These are phyloP conservation scores for Acrocephalus kingi DNA, from an alignment of 2,113 vertebrate genomes.

Conservation along the genomic window DNA sequence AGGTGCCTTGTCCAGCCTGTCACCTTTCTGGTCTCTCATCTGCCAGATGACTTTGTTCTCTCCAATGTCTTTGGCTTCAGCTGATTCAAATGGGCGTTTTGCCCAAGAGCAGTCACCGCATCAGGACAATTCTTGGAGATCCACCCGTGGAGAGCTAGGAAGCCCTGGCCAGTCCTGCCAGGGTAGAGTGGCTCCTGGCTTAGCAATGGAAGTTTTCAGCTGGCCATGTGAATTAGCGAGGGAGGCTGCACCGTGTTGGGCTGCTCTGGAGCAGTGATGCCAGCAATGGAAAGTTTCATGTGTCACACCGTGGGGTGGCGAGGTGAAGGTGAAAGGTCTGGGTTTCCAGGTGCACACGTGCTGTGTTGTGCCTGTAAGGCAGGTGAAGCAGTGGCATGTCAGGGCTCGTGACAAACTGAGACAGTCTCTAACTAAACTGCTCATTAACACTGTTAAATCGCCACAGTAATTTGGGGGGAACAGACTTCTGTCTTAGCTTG, in stretches of 20 bases:
- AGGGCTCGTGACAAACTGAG: background rate
- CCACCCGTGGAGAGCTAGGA: background rate
- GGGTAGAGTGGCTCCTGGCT: background rate
- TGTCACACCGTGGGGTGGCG: rapidly evolving
- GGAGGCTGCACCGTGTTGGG: background rate
- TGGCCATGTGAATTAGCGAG: rapidly evolving
- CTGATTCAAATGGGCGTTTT: background rate
- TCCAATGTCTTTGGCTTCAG: background rate
- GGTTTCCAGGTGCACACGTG: background rate
- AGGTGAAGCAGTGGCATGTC: background rate
- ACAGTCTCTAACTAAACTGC: background rate
- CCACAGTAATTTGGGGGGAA: background rate
- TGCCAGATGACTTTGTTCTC: background rate
- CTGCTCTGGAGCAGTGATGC: rapidly evolving
- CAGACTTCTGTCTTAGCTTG: background rate
- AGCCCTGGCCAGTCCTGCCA: background rate
- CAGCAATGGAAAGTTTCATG: rapidly evolving
- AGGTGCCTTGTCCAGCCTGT: background rate
- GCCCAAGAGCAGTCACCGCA: background rate
- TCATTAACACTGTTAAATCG: background rate
- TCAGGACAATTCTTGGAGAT: background rate
- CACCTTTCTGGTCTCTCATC: background rate
- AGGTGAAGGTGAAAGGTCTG: background rate
- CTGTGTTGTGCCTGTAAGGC: background rate
- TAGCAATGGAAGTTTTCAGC: background rate